Base-by-base conservation (phyloP, 2,888 invertebrate genomes). In the Erebia ligea region DNA sequence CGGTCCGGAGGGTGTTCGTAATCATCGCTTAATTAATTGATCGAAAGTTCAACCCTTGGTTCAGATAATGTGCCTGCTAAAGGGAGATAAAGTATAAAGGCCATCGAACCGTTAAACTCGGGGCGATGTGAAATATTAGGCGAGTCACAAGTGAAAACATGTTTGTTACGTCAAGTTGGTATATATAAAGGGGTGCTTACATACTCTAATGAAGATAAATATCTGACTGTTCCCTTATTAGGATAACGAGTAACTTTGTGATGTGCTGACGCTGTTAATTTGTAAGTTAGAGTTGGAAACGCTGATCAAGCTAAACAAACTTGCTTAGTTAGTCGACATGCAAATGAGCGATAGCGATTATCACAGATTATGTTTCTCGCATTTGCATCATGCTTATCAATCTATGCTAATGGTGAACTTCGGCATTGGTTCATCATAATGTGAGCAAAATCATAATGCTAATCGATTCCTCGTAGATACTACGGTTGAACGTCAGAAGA, bases 181-280 rank as follows among this genome's bases (percentile, higher is more conserved):
- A 82, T 80, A 87, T 86, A 89, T 90, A 91, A 92, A 92, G 89
- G 90, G 90, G 87, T 90, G 89, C 88, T 89, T 89, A 86, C 87
- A 90, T 85, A 86, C 87, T 89, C 86, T 92, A 92, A 93, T 92
- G 92, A 93, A 92, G 92, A 93, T 92, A 91, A 92, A 93, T 93
- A 90, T 84, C 80, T 84, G 34, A 34, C 81, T 87, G 88, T 89
- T 91, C 87, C 87, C 91, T 91, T 88, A 83, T 91, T 88, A 83
- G 84, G 87, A 91, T 91, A 88, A 19, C 54, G 17, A 10, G 54
- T 19, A 90, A 89, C 88, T 87, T 88, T 84, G 82, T 80, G 82
- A 82, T 82, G 84, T 84, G 85, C 86, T 86, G 86, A 89, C 89
- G 88, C 74, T 77, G 79, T 77, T 79, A 77, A 80, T 78, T 78